These are phyloP conservation scores for Tenthredo distinguenda DNA, from an alignment of 2,888 invertebrate species.

Conservation along the genomic window DNA sequence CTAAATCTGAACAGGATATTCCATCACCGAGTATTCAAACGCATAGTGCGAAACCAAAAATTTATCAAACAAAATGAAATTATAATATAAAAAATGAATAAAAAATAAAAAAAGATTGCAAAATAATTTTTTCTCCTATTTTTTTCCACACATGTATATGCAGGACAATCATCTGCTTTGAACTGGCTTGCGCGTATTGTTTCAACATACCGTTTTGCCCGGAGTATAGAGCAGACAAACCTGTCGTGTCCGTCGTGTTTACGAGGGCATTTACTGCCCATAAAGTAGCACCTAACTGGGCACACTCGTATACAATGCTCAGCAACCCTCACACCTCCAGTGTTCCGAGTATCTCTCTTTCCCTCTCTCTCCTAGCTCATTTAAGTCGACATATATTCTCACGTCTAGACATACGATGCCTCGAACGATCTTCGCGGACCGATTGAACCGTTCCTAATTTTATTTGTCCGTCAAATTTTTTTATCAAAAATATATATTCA, in stretches of 20 bases:
- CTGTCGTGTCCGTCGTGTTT: conserved; percentile 66
- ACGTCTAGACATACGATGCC: background rate
- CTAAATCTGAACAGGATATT: background rate
- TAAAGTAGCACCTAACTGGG: conserved; percentile 71
- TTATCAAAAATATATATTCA: background rate
- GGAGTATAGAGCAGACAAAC: conserved; percentile 45
- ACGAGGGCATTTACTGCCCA: conserved; percentile 69
- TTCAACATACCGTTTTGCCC: conserved; percentile 31
- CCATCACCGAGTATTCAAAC: background rate
- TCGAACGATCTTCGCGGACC: background rate
- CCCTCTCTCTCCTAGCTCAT: conserved; percentile 13
- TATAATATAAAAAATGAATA: no score
- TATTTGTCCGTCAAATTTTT: background rate
- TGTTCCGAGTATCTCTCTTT: background rate
- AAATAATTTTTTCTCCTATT: background rate
- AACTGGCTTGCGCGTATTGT: background rate
- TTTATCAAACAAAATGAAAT: background rate
- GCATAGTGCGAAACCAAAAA: background rate
- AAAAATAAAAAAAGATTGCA: background rate
- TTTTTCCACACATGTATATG: background rate
- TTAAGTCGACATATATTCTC: conserved; percentile 2
- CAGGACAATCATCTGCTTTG: background rate
- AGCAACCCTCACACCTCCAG: background rate
- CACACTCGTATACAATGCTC: conserved; percentile 58
- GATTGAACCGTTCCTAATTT: background rate